These are phyloP conservation scores for Hippoglossus stenolepis DNA, from an alignment of 2,113 vertebrate genomes.

Conservation along the genomic window DNA sequence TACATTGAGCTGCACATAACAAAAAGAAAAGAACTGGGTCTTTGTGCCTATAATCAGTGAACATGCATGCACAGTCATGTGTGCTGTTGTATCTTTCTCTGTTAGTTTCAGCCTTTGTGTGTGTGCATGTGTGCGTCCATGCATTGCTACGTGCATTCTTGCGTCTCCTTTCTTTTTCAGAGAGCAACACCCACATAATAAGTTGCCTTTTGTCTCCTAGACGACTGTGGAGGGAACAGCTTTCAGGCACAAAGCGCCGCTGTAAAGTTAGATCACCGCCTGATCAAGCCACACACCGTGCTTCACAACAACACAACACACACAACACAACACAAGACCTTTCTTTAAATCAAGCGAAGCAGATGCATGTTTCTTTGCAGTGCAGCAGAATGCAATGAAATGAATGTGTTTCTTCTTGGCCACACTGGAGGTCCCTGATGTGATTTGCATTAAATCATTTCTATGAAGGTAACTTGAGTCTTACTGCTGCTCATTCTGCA, in stretches of 20 bases:
- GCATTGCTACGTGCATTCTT: conserved; percentile 10
- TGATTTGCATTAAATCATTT: not conserved
- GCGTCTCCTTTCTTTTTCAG: conserved; percentile 3
- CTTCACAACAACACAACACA: not conserved
- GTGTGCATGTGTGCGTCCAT: not conserved
- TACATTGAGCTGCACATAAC: not conserved
- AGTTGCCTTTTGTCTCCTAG: conserved; percentile 63
- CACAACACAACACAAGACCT: not conserved
- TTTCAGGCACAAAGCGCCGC: conserved; percentile 48
- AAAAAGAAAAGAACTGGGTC: not conserved
- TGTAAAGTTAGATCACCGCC: conserved; percentile 37
- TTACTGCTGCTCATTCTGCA: not conserved
- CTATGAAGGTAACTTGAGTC: not conserved
- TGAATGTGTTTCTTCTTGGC: not conserved
- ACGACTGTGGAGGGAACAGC: conserved; percentile 53
- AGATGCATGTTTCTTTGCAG: not conserved
- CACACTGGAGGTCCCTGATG: not conserved
- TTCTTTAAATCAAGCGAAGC: not conserved
- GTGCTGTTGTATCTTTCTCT: not conserved
- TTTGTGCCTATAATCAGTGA: not conserved
- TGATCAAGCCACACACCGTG: conserved; percentile 30
- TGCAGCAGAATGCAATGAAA: not conserved
- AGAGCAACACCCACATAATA: conserved; percentile 53
- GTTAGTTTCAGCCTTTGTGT: conserved; percentile 4
- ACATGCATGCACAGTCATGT: not conserved